A percentile compares a stretch with the other conserved stretches of the same genome.
Evolutionary conservation across 2,113 vertebrate genomes (phyloP).

Genomic region (Chunga burmeisteri): DNA sequence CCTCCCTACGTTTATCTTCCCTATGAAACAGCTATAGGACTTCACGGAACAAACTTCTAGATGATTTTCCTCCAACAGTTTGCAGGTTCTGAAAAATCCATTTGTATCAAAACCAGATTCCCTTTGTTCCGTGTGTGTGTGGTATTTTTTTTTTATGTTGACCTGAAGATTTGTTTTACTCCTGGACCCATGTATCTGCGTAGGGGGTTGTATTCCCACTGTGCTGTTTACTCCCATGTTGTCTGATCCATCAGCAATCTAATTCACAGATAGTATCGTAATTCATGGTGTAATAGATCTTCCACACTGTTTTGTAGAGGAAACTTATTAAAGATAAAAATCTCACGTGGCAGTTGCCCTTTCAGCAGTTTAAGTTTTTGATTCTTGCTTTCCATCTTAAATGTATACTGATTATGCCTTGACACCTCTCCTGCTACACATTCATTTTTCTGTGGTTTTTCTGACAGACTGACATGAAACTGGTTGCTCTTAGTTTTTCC

Average conservation of each 20-base stretch:
- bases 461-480: background rate
- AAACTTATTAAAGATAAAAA: constrained; percentile 39
- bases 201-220: background rate
- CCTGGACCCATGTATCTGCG: background rate
- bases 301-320: background rate
- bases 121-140: background rate
- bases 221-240: constrained; percentile 1
- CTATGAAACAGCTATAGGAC: constrained; percentile 12
- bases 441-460: background rate
- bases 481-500: background rate
- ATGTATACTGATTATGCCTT: background rate
- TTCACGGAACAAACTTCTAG: constrained; percentile 28
- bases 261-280: background rate
- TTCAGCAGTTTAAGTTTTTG: constrained; percentile 37
- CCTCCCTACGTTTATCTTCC: constrained; percentile 43
- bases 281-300: constrained; percentile 20
- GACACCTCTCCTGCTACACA: background rate
- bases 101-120: constrained; percentile 33
- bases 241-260: constrained; percentile 3
- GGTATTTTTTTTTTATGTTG: constrained; percentile 7
- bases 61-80: constrained; percentile 35
- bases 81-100: constrained; percentile 48
- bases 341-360: background rate
- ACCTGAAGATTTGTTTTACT: constrained; percentile 29
- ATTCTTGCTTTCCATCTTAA: constrained; percentile 24